A percentile compares a stretch with the other conserved stretches of the same genome.
Conservation (phyloP, 1,140 invertebrate species). For the Drosophila sp. region DNA sequence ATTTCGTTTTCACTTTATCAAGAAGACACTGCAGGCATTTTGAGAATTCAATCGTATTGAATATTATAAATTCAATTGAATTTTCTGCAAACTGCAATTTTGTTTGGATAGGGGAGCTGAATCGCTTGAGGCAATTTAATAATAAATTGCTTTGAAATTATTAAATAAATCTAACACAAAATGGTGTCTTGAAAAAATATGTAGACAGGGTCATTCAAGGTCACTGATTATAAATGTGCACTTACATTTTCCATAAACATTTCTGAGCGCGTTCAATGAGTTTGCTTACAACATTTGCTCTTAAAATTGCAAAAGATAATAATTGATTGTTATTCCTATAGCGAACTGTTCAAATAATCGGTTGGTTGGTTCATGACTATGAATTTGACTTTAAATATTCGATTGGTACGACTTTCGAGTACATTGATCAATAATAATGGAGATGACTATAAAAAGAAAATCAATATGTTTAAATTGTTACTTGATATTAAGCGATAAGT, state of each 20-base stretch:
- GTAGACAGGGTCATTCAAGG: not conserved
- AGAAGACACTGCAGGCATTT: slow-evolving; percentile 6
- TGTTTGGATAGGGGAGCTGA: not conserved
- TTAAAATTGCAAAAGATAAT: too few species aligned
- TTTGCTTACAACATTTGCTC: not conserved
- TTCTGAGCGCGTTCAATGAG: not conserved
- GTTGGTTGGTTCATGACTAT: too few species aligned
- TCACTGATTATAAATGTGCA: not conserved
- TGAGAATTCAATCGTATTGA: slow-evolving; percentile 2
- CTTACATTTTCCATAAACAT: not conserved
- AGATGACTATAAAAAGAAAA: too few species aligned
- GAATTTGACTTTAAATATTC: too few species aligned
- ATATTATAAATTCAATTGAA: slow-evolving; percentile 8
- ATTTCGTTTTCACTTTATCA: not conserved
- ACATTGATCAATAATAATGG: too few species aligned
- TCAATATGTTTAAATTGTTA: too few species aligned
- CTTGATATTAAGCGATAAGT: too few species aligned
- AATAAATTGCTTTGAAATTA: slow-evolving; percentile 1
- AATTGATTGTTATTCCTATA: too few species aligned
- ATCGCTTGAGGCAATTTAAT: not conserved
- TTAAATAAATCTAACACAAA: not conserved
- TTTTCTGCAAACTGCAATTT: not conserved
- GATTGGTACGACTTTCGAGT: too few species aligned
- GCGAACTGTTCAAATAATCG: too few species aligned
- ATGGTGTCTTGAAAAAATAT: not conserved